A percentile compares a stretch with the other conserved stretches of the same genome.
phyloP scores from a whole-genome alignment of 2,113 vertebrate species.

The Petromus typicus region DNA sequence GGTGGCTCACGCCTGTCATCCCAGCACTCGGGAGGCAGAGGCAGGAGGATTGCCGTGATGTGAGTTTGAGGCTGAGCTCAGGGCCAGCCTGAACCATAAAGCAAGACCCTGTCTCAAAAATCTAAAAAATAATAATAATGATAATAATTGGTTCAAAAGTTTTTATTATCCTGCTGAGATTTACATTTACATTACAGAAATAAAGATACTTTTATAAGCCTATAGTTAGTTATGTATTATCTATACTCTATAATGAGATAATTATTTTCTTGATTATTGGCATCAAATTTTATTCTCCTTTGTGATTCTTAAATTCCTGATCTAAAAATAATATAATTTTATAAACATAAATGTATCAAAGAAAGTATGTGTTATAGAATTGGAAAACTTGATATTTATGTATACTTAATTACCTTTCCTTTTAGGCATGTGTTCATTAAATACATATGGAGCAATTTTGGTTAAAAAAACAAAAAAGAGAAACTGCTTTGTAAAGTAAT shows the following conservation, averaged over 20 bases:
- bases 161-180: background rate
- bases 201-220: background rate
- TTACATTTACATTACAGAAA: background rate
- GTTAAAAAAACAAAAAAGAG: too few species aligned
- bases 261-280: background rate
- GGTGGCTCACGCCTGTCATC: too few species aligned
- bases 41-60: too few species aligned
- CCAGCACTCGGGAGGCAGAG: too few species aligned
- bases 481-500: background rate
- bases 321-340: background rate
- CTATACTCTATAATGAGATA: background rate
- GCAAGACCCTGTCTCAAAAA: too few species aligned
- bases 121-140: too few species aligned
- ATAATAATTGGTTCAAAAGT: background rate
- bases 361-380: background rate
- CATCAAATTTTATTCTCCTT: background rate
- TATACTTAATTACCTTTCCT: background rate
- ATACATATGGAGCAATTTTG: background rate
- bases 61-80: too few species aligned
- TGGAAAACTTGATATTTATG: background rate
- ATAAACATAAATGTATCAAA: background rate
- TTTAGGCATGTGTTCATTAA: background rate
- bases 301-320: background rate
- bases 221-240: background rate
- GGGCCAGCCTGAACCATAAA: too few species aligned